Evolutionary conservation across 2,113 vertebrate species (phyloP).

Genomic region (Amphilophus citrinellus): DNA sequence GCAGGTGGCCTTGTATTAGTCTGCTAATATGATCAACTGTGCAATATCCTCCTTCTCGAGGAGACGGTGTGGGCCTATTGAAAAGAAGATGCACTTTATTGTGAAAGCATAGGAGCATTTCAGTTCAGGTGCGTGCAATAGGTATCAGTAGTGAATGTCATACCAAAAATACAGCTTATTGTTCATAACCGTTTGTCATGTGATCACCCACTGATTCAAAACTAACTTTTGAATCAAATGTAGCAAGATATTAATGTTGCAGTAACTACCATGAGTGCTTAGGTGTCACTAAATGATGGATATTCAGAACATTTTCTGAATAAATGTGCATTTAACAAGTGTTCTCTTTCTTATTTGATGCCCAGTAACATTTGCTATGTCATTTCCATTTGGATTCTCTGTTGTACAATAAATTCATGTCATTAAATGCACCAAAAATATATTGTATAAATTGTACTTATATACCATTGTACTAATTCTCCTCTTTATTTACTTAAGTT

Average conservation of each 20-base stretch:
- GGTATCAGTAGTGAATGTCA: conserved; percentile 70
- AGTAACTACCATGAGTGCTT: conserved; percentile 34
- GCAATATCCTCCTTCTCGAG: conserved; percentile 41
- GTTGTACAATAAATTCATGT: neutral
- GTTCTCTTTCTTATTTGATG: conserved; percentile 17
- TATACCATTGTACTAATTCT: no score
- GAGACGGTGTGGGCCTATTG: conserved; percentile 33
- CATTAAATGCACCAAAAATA: no score
- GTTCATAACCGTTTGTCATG: conserved; percentile 45
- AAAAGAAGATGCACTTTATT: conserved; percentile 77
- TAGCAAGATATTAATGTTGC: conserved; percentile 66
- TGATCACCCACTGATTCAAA: conserved; percentile 51
- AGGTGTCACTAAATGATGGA: conserved; percentile 36
- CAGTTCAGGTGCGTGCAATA: conserved; percentile 62
- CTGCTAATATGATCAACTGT: conserved; percentile 35
- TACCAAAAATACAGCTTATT: conserved; percentile 57
- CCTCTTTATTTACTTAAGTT: no score
- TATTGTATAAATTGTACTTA: no score
- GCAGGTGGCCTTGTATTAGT: conserved; percentile 46
- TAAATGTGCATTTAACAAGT: conserved; percentile 64
- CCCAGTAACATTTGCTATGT: neutral
- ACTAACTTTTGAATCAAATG: conserved; percentile 53
- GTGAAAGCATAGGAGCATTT: conserved; percentile 36
- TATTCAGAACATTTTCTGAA: conserved; percentile 69
- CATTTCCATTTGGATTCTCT: neutral